These are phyloP conservation scores for Hypselothyrea guttata DNA, from an alignment of 2,888 invertebrate genomes.

Conservation along the genomic window DNA sequence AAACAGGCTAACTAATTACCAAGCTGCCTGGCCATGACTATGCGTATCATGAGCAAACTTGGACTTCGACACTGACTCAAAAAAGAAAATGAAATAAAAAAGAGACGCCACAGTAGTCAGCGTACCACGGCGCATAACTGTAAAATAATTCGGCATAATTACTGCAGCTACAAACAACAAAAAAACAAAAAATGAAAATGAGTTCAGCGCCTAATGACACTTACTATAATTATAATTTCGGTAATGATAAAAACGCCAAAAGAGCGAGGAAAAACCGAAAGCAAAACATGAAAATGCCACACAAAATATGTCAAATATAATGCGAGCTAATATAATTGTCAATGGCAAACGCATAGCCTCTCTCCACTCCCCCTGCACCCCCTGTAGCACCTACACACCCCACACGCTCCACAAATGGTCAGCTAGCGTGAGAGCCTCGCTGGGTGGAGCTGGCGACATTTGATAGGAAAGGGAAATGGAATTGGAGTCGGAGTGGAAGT, in stretches of 20 bases:
- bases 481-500: slow-evolving; percentile 9
- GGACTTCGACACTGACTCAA: slow-evolving; percentile 17
- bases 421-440: slow-evolving; percentile 55
- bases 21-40: slow-evolving; percentile 22
- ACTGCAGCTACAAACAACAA: slow-evolving; percentile 33
- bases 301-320: slow-evolving; percentile 75
- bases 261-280: slow-evolving; percentile 33
- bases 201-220: slow-evolving; percentile 70
- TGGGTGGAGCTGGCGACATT: slow-evolving; percentile 18
- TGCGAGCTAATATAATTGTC: slow-evolving; percentile 67
- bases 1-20: slow-evolving; percentile 43
- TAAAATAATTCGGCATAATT: slow-evolving; percentile 70
- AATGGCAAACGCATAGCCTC: slow-evolving; percentile 37
- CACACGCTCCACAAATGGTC: slow-evolving; percentile 36
- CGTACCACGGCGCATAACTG: slow-evolving; percentile 40
- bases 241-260: slow-evolving; percentile 61
- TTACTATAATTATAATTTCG: slow-evolving; percentile 74
- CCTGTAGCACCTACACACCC: background rate
- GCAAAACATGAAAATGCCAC: slow-evolving; percentile 45
- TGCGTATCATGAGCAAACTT: slow-evolving; percentile 18
- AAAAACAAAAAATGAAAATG: too few relatives aligned
- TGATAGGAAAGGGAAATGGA: slow-evolving; percentile 48
- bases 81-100: too few relatives aligned
- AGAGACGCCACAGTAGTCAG: slow-evolving; percentile 15
- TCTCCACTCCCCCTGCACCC: background rate